phyloP scores from a whole-genome alignment of 2,113 vertebrate genomes.

The Microtus ochrogaster region DNA sequence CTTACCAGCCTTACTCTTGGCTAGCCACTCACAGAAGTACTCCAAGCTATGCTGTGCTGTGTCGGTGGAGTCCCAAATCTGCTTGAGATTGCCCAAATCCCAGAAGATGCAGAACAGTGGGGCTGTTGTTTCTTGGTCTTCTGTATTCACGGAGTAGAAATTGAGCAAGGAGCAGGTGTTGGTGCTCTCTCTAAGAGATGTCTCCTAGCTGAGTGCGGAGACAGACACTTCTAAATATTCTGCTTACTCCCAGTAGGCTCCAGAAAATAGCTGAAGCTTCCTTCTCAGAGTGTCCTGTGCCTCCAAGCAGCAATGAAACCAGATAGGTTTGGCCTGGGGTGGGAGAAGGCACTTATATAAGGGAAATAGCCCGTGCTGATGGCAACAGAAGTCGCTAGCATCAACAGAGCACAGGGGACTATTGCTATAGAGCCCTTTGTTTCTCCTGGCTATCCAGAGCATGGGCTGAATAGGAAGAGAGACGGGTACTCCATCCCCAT shows the following conservation, averaged over 20 bases:
- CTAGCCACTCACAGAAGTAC: neutral
- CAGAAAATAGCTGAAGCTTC: neutral
- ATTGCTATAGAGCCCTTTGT: neutral
- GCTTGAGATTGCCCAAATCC: neutral
- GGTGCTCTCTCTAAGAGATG: neutral
- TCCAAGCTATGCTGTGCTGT: neutral
- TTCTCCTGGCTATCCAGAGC: neutral
- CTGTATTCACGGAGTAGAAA: neutral
- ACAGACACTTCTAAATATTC: neutral
- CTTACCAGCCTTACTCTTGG: neutral
- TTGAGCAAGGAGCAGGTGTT: neutral
- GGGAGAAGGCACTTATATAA: neutral
- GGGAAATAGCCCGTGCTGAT: neutral
- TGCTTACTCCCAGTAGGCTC: neutral
- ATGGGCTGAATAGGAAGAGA: neutral
- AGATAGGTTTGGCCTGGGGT: neutral
- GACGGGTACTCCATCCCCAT: accelerated
- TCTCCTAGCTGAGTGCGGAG: neutral
- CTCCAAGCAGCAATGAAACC: neutral
- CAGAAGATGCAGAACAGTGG: neutral
- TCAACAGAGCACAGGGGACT: neutral
- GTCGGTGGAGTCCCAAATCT: neutral
- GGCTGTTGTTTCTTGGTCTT: neutral
- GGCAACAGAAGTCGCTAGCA: neutral
- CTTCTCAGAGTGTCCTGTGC: neutral